Evolutionary conservation across 53 echinoderm and acorn worm species (phyloP), one percentile per base, ranked within the genome.

Genomic region (Henricia sp.): DNA sequence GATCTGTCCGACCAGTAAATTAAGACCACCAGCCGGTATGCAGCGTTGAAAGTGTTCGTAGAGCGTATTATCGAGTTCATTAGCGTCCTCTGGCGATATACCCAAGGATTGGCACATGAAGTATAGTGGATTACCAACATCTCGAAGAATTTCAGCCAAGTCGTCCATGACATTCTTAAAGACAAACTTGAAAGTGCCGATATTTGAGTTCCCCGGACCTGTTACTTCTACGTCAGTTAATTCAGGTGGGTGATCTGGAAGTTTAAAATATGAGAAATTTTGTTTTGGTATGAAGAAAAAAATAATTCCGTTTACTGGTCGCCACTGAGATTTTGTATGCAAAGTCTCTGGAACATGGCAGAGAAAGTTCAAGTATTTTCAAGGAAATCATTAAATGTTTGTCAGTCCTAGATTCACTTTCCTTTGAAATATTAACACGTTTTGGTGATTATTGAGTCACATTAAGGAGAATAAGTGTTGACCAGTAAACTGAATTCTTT

Each of bases 51-150:
- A 76, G 38, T 77, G 82, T 19, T 90, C 74, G 36, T 77, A 91
- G 24, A 95, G 87, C 26, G 52, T 26, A 60, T 91, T 93, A 66
- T 95, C 96, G 19, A 95, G 85, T 30, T 84, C 41, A 38, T 91
- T 95, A 41, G 77, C 74, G 53, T 89, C 87, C 19, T 72, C 89
- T 0, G 96, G 74, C 8, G 93, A 95, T 21, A 95, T 78, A 25
- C 82, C 87, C 19, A 95, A 75, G 0, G 90, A 66, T 5, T 95
- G 87, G 53, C 96, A 95, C 84, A 95, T 84, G 77, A 90, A 93
- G 14, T 88, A 71, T 62, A 95, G 82, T 1, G 95, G 95, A 26
- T 91, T 65, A 23, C 83, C 32, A 9, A 65, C 23, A 27, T 77
- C 65, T 36, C 39, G 63, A 25, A 95, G 73, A 9, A 76, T 69